Evolutionary conservation across 2,888 invertebrate species (phyloP).

Genomic region (Thereva nobilitata): DNA sequence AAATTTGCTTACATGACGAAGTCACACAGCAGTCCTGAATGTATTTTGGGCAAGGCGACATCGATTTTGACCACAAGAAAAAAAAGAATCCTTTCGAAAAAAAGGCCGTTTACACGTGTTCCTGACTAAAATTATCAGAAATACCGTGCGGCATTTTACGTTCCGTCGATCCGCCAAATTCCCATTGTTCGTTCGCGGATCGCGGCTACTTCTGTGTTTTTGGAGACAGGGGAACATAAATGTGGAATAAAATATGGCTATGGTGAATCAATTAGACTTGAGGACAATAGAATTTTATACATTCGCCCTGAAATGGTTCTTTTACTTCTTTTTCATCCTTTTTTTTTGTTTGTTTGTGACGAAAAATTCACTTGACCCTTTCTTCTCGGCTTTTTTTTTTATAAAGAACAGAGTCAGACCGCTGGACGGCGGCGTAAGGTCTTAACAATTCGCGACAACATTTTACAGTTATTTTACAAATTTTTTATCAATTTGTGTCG

Average conservation of each 20-base stretch:
- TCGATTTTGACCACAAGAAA: conserved; percentile 17
- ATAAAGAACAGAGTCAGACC: conserved; percentile 2
- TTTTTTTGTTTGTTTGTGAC: conserved; percentile 42
- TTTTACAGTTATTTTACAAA: conserved; percentile 46
- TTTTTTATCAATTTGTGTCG: conserved; percentile 46
- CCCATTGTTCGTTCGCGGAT: conserved; percentile 27
- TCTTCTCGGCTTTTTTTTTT: conserved; percentile 4
- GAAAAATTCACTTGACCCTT: conserved; percentile 34
- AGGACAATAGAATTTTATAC: conserved; percentile 45
- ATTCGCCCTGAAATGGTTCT: not conserved
- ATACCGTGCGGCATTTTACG: conserved; percentile 31
- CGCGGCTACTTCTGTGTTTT: not conserved
- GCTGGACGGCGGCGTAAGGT: conserved; percentile 9
- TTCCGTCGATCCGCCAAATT: conserved; percentile 8
- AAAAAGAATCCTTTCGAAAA: conserved; percentile 22
- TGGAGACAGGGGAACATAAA: conserved; percentile 9
- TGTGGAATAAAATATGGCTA: conserved; percentile 48
- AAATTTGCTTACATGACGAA: conserved; percentile 35
- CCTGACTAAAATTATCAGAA: conserved; percentile 31
- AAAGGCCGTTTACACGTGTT: conserved; percentile 34
- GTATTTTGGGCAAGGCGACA: not conserved
- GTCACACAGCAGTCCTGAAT: conserved; percentile 6
- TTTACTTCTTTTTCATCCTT: conserved; percentile 7
- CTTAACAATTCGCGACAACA: conserved; percentile 33
- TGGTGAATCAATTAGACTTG: conserved; percentile 56